Evolutionary conservation across 2,888 invertebrate genomes (phyloP).

Genomic region (Rotaria sp.): DNA sequence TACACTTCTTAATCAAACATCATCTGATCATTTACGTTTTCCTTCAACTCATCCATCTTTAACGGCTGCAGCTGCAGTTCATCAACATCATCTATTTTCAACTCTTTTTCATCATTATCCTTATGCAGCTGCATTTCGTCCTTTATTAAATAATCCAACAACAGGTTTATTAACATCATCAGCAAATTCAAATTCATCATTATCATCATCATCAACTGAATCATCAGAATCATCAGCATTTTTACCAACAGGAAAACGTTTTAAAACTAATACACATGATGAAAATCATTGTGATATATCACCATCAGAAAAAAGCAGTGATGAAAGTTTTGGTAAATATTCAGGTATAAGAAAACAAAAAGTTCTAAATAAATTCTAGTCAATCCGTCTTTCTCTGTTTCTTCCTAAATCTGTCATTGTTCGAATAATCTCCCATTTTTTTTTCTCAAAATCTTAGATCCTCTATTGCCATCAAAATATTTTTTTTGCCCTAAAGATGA

Average conservation of each 20-base stretch:
- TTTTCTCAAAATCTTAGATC: too few relatives aligned
- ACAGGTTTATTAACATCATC: neutral
- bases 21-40: neutral
- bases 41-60: neutral
- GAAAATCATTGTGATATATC: constrained; percentile 15
- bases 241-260: neutral
- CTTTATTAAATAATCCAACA: neutral
- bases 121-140: constrained; percentile 11
- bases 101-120: neutral
- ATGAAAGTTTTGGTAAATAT: constrained; percentile 23
- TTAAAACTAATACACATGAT: neutral
- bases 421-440: too few relatives aligned
- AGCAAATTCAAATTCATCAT: neutral
- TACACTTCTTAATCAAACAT: neutral
- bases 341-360: neutral
- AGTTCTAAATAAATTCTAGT: too few relatives aligned
- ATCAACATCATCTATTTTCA: neutral
- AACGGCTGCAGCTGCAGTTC: neutral
- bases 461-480: too few relatives aligned
- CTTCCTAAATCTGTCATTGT: too few relatives aligned
- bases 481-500: neutral
- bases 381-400: too few relatives aligned
- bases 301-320: constrained; percentile 1
- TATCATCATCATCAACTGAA: neutral
- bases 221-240: neutral